Conservation (phyloP, 2,113 vertebrate species). For the Coreoperca whiteheadi region DNA sequence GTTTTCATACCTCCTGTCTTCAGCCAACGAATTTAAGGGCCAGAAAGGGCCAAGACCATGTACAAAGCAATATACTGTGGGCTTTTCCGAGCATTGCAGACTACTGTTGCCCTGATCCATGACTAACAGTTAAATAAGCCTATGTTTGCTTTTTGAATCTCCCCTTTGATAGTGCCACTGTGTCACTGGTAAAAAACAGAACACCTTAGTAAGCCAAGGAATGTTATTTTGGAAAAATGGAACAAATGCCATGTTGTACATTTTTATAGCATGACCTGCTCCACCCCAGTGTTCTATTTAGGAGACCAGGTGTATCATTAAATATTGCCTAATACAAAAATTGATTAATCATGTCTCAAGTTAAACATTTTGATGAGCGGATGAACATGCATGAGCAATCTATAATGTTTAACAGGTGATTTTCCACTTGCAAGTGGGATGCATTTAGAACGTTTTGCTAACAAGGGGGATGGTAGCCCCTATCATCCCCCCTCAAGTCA, state of each 20-base stretch:
- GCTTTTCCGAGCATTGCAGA: constrained; percentile 20
- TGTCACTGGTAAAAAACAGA: constrained; percentile 43
- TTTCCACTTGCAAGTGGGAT: no score
- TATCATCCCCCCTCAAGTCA: no score
- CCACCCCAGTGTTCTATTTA: background rate
- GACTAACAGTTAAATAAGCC: constrained; percentile 61
- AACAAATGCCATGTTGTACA: background rate
- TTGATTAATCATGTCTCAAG: background rate
- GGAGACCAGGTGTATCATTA: constrained; percentile 7
- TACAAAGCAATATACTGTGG: constrained; percentile 19
- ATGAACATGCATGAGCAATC: background rate
- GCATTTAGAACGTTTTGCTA: no score
- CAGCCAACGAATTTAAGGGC: constrained; percentile 27
- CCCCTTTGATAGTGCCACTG: background rate
- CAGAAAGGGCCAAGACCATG: constrained; percentile 25
- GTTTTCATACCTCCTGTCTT: constrained; percentile 5
- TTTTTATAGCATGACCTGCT: background rate
- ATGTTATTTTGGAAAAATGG: constrained; percentile 13
- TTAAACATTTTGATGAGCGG: background rate
- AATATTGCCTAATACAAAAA: background rate
- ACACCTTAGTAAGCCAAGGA: constrained; percentile 30
- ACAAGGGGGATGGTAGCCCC: no score
- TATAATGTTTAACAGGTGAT: background rate
- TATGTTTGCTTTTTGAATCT: constrained; percentile 47
- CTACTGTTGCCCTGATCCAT: constrained; percentile 48